phyloP scores from a whole-genome alignment of 2,888 invertebrate genomes.

The Leptinotarsa juncta region DNA sequence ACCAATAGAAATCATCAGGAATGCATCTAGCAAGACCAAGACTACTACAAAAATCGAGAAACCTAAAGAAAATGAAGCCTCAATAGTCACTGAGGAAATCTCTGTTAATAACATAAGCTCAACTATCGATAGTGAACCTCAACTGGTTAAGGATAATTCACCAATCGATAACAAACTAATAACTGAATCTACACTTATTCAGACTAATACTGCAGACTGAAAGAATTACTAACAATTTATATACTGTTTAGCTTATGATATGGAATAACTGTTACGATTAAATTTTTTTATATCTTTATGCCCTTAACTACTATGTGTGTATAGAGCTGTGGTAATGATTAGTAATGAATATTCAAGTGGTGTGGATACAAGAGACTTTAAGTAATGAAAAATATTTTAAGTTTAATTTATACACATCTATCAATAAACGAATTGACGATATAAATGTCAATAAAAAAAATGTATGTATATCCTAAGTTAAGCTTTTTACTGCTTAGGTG shows the following conservation, averaged over 20 bases:
- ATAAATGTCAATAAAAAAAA: constrained; percentile 41
- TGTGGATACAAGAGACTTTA: constrained; percentile 54
- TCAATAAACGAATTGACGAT: constrained; percentile 38
- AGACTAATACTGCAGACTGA: constrained; percentile 61
- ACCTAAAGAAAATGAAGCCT: constrained; percentile 59
- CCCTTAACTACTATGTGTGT: constrained; percentile 55
- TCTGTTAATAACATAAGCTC: constrained; percentile 46
- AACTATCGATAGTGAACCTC: constrained; percentile 50
- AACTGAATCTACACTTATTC: constrained; percentile 57
- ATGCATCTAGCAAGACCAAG: constrained; percentile 50
- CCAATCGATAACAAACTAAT: constrained; percentile 62
- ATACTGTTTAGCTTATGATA: constrained; percentile 38
- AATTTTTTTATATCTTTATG: constrained; percentile 60
- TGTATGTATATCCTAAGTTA: constrained; percentile 58
- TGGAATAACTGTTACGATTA: constrained; percentile 54
- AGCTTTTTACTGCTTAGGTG: constrained; percentile 63
- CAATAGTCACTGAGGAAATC: constrained; percentile 53
- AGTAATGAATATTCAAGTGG: constrained; percentile 52
- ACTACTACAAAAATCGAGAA: constrained; percentile 57
- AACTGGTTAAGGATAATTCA: constrained; percentile 62
- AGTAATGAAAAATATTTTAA: constrained; percentile 47
- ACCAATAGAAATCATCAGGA: constrained; percentile 51
- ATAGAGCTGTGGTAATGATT: constrained; percentile 63
- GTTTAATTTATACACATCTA: constrained; percentile 50
- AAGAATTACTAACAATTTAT: constrained; percentile 35